Percentiles rank a stretch among this genome's conserved stretches.
Evolutionary conservation across 2,797 vertebrate genomes (phyloP).

Genomic region (Macrochelys suwanniensis): DNA sequence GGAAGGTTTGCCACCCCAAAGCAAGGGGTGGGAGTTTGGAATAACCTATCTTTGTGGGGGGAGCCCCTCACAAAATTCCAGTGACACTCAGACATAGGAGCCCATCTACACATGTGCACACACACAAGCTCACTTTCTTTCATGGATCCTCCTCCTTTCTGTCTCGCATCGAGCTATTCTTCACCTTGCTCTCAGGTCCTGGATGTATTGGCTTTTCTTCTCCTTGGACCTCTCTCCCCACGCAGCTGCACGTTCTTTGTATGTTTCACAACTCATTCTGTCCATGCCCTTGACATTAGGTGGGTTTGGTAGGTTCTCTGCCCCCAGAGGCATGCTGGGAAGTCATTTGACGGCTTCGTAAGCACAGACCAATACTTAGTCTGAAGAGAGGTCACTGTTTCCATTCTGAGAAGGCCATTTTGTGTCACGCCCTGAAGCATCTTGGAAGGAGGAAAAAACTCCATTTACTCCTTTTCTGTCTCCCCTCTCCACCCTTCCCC

Average conservation of each 20-base stretch:
- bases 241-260: accelerated
- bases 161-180: not conserved
- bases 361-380: accelerated
- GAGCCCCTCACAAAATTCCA: not conserved
- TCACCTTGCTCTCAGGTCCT: constrained; percentile 4
- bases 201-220: not conserved
- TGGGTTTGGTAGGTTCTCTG: not conserved
- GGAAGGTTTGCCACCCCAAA: not conserved
- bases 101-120: not conserved
- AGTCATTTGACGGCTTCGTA: not conserved
- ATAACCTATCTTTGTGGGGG: not conserved
- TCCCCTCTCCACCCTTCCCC: not conserved
- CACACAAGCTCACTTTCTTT: not conserved
- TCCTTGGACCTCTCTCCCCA: not conserved
- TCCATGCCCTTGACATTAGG: not conserved
- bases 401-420: not conserved
- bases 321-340: not conserved
- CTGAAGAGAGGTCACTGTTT: not conserved
- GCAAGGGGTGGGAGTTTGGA: not conserved
- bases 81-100: not conserved
- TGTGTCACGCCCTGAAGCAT: not conserved
- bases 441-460: not conserved
- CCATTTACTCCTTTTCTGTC: accelerated
- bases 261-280: not conserved
- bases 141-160: not conserved